Evolutionary conservation across 2,113 vertebrate genomes (phyloP), one percentile per base, ranked within the genome.

Genomic region (Numenius arquata): DNA sequence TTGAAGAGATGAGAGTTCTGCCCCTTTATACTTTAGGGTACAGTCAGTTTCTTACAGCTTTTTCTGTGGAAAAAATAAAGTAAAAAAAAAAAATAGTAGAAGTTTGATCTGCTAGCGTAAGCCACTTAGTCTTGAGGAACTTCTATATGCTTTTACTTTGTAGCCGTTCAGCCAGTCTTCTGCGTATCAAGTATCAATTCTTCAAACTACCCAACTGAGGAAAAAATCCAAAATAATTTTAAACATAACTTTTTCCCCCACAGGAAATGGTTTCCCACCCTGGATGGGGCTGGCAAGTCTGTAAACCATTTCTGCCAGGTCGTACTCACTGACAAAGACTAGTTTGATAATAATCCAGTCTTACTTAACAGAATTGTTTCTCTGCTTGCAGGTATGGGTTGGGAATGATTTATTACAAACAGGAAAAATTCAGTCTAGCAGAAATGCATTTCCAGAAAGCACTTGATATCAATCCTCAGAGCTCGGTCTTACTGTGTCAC

Each of bases 371-470:
- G 71, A 47, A 41, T 66, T 91, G 58, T 68, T 93, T 94, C 91
- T 94, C 55, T 88, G 89, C n/a, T 97, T 96, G 81, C 95, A 99
- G 99, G 99, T 99, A 99, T 40, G 99, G 99, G 56, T 98, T 99
- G 97, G 99, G 99, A 90, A 99, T 99, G 99, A 99, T 99, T 97
- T 99, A 99, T 98, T 99, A 99, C 97, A 99, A 99, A 92, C 99
- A 99, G 97, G 99, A 99, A 97, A 99, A 99, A 95, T 99, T 99
- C 97, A 99, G 99, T 96, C 97, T 99, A 88, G 99, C 99, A 79
- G 99, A 99, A 98, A 99, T 99, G 98, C 99, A 99, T 98, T 99
- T 99, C 96, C 99, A 99, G 97, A 99, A 99, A 97, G 99, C 99
- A 77, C 98, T 99, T 94, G 99, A 99, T 97, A 99, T 99, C 97